These are phyloP conservation scores for Phasianus colchicus DNA, from an alignment of 2,113 vertebrate species.

Conservation along the genomic window DNA sequence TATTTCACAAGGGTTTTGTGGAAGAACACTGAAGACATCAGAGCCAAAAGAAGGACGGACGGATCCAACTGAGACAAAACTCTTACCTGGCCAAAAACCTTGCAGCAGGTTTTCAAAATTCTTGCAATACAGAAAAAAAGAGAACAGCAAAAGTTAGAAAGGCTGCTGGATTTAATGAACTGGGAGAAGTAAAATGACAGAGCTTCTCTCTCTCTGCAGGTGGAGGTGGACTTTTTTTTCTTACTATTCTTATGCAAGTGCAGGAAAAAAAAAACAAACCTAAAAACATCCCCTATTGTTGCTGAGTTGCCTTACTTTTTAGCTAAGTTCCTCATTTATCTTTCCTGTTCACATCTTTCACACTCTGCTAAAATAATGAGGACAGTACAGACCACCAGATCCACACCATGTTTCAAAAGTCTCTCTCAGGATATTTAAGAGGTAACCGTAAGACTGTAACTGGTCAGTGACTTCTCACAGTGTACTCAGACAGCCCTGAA, in stretches of 20 bases:
- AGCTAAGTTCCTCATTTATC: not conserved
- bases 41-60: not conserved
- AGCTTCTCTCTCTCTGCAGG: not conserved
- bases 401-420: not conserved
- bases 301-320: not conserved
- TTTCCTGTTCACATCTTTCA: not conserved
- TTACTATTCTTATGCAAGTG: not conserved
- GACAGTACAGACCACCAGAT: not conserved
- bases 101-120: not conserved
- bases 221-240: not conserved
- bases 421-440: not conserved
- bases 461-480: not conserved
- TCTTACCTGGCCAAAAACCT: not conserved
- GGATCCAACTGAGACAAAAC: not conserved
- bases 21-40: not conserved
- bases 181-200: not conserved
- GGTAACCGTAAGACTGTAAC: not conserved
- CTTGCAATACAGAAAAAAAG: not conserved
- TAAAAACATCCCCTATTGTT: accelerated
- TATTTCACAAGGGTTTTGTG: not conserved
- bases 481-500: not conserved
- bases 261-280: not conserved
- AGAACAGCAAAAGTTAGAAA: not conserved
- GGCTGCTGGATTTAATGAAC: not conserved
- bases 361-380: not conserved